A percentile compares a stretch with the other conserved stretches of the same genome.
These are phyloP conservation scores for Drosophila chauvacae DNA, from an alignment of 1,140 invertebrate genomes.

Conservation along the genomic window DNA sequence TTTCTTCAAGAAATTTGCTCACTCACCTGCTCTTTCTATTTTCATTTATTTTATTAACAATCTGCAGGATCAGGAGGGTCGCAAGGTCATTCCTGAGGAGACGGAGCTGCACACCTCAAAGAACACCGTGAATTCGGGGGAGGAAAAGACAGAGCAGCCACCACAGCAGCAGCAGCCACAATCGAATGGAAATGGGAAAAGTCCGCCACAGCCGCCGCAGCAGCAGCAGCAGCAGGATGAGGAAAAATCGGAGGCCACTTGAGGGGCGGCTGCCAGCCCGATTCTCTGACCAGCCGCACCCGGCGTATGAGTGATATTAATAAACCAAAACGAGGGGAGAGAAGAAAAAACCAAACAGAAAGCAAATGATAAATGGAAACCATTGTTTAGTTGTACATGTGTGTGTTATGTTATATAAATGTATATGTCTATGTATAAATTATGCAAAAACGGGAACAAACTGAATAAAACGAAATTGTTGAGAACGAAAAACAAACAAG, in stretches of 20 bases:
- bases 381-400: constrained; percentile 66
- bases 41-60: background rate
- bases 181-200: constrained; percentile 64
- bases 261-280: constrained; percentile 31
- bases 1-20: background rate
- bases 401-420: constrained; percentile 60
- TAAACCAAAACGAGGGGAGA: constrained; percentile 40
- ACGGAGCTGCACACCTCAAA: constrained; percentile 77
- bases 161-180: constrained; percentile 28
- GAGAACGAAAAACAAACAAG: constrained; percentile 15
- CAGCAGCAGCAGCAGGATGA: constrained; percentile 45
- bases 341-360: constrained; percentile 9
- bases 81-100: constrained; percentile 81
- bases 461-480: constrained; percentile 57
- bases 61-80: constrained; percentile 71
- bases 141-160: constrained; percentile 34
- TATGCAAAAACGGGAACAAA: constrained; percentile 54
- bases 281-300: constrained; percentile 33
- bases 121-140: constrained; percentile 54
- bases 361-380: constrained; percentile 41
- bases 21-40: background rate
- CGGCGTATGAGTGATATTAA: constrained; percentile 80
- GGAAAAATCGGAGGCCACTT: constrained; percentile 59
- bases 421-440: constrained; percentile 62
- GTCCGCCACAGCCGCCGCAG: constrained; percentile 23